phyloP scores from a whole-genome alignment of 2,888 invertebrate species.

The Galerucella nymphaeae region DNA sequence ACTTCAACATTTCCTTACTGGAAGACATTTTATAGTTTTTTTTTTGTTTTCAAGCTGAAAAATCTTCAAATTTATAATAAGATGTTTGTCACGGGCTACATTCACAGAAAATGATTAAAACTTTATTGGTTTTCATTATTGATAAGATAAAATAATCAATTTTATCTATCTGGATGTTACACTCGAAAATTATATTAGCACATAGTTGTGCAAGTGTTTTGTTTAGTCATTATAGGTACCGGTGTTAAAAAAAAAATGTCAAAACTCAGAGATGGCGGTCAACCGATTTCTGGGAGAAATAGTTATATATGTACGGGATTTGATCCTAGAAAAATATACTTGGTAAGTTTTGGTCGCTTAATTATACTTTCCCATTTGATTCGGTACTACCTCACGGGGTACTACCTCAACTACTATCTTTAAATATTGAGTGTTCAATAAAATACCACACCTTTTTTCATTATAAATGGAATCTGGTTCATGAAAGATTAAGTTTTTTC shows the following conservation, averaged over 20 bases:
- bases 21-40: no score
- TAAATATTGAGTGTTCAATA: no score
- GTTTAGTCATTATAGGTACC: neutral
- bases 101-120: neutral
- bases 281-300: constrained; percentile 8
- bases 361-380: no score
- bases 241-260: constrained; percentile 3
- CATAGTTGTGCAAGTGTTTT: constrained; percentile 10
- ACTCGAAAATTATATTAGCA: neutral
- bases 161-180: neutral
- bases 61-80: no score
- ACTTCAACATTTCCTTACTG: no score
- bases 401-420: no score
- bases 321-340: constrained; percentile 42
- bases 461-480: no score
- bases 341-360: constrained; percentile 33
- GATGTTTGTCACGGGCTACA: neutral
- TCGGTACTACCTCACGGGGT: no score
- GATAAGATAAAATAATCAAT: constrained; percentile 23
- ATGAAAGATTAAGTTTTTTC: no score
- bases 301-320: constrained; percentile 37
- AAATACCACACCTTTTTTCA: no score
- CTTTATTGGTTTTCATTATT: no score
- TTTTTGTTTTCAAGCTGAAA: no score
- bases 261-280: neutral